Evolutionary conservation across 2,888 invertebrate species (phyloP).

Genomic region (Tribolium freemani): DNA sequence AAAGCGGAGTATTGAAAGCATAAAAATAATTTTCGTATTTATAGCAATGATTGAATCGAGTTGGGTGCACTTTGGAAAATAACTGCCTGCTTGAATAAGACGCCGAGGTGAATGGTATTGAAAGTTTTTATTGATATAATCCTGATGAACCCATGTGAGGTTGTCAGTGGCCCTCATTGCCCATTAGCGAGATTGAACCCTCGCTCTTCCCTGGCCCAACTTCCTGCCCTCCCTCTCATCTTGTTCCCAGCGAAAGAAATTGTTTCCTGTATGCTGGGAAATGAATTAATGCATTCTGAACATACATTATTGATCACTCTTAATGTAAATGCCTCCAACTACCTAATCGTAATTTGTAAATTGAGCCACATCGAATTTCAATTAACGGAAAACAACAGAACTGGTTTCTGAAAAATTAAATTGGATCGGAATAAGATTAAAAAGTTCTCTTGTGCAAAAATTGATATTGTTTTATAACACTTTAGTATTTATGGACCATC

Average conservation of each 20-base stretch:
- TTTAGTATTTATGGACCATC: constrained; percentile 21
- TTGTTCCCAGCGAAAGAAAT: constrained; percentile 61
- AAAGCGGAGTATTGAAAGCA: not conserved
- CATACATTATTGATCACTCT: constrained; percentile 67
- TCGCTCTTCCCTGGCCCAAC: constrained; percentile 49
- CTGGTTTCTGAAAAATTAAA: constrained; percentile 31
- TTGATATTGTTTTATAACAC: constrained; percentile 35
- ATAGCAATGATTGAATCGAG: not conserved
- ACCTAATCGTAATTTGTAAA: constrained; percentile 55
- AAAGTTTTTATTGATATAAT: constrained; percentile 63
- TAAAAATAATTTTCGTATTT: constrained; percentile 7
- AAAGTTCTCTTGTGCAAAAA: constrained; percentile 25
- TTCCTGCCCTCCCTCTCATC: constrained; percentile 56
- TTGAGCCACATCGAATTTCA: constrained; percentile 40
- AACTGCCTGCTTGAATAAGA: constrained; percentile 39
- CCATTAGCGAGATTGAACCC: constrained; percentile 68
- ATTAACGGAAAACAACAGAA: constrained; percentile 31
- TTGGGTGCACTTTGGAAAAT: constrained; percentile 36
- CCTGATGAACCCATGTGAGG: constrained; percentile 65
- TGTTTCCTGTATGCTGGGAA: constrained; percentile 66
- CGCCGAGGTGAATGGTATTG: constrained; percentile 50
- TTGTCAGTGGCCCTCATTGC: constrained; percentile 66
- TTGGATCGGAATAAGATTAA: constrained; percentile 9
- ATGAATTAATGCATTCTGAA: constrained; percentile 68
- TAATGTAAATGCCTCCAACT: constrained; percentile 72